These are phyloP conservation scores for Brachyptera risi DNA, from an alignment of 2,888 invertebrate species.

Conservation along the genomic window DNA sequence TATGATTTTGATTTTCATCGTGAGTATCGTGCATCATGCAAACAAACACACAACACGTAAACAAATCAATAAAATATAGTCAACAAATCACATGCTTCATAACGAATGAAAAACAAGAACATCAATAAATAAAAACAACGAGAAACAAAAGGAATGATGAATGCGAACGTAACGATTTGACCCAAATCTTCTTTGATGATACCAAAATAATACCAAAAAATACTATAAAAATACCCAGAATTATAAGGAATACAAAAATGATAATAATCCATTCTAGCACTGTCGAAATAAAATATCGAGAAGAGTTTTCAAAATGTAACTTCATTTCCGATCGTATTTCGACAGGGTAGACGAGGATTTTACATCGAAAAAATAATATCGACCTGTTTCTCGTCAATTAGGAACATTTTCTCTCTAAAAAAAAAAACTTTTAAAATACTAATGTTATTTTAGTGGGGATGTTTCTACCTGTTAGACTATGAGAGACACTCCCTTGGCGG, in stretches of 20 bases:
- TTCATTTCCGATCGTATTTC: not conserved
- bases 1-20: too few relatives aligned
- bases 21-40: too few relatives aligned
- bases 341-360: too few relatives aligned
- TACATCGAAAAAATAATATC: not conserved
- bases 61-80: too few relatives aligned
- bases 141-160: too few relatives aligned
- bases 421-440: conserved; percentile 9
- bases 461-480: conserved; percentile 36
- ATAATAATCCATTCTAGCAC: not conserved
- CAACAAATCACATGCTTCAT: too few relatives aligned
- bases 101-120: too few relatives aligned
- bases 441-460: conserved; percentile 25
- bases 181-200: not conserved
- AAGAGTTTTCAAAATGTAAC: not conserved
- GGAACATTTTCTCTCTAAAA: conserved; percentile 6
- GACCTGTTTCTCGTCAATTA: conserved; percentile 19
- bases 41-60: too few relatives aligned
- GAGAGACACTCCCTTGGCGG: conserved; percentile 33
- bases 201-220: conserved; percentile 3
- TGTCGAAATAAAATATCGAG: not conserved
- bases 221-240: not conserved
- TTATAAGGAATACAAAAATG: not conserved
- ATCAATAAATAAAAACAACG: too few relatives aligned
- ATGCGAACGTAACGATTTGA: too few relatives aligned